Conservation (phyloP, 2,113 vertebrate genomes). For the Poeciliopsis turrubarensis region DNA sequence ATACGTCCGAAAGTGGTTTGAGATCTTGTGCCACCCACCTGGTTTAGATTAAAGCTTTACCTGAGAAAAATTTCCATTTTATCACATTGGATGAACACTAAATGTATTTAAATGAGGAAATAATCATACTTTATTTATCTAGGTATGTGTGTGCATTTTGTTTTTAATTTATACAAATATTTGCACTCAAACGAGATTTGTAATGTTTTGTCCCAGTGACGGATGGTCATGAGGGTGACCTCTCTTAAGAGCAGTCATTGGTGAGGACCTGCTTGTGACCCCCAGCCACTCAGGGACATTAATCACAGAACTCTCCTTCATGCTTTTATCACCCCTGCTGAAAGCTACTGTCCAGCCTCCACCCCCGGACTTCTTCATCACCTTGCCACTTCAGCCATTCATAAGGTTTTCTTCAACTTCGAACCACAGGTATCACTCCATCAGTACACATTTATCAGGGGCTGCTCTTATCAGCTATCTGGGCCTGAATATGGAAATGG, state of each 20-base stretch:
- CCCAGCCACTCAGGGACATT: constrained; percentile 94
- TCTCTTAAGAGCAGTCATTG: constrained; percentile 87
- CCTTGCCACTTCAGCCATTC: constrained; percentile 65
- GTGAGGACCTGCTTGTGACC: constrained; percentile 84
- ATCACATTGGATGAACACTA: background rate
- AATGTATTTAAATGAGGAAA: constrained; percentile 3
- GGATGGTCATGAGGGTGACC: constrained; percentile 87
- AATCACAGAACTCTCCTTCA: constrained; percentile 86
- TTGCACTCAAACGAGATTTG: constrained; percentile 15
- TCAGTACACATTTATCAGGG: constrained; percentile 96
- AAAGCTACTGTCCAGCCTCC: constrained; percentile 90
- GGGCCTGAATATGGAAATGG: constrained; percentile 98
- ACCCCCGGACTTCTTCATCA: constrained; percentile 52
- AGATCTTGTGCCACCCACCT: constrained; percentile 60
- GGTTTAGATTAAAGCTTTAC: constrained; percentile 36
- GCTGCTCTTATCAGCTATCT: constrained; percentile 88
- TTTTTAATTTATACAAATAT: constrained; percentile 6
- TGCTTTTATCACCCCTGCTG: constrained; percentile 84
- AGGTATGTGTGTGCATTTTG: background rate
- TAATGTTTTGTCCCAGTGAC: constrained; percentile 71
- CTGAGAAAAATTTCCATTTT: constrained; percentile 5
- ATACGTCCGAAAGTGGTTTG: constrained; percentile 70
- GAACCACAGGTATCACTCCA: constrained; percentile 93
- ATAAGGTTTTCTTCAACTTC: constrained; percentile 71
- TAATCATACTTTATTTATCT: background rate